Conservation (phyloP, 1,140 invertebrate species). For the Drosophila melanogaster region DNA sequence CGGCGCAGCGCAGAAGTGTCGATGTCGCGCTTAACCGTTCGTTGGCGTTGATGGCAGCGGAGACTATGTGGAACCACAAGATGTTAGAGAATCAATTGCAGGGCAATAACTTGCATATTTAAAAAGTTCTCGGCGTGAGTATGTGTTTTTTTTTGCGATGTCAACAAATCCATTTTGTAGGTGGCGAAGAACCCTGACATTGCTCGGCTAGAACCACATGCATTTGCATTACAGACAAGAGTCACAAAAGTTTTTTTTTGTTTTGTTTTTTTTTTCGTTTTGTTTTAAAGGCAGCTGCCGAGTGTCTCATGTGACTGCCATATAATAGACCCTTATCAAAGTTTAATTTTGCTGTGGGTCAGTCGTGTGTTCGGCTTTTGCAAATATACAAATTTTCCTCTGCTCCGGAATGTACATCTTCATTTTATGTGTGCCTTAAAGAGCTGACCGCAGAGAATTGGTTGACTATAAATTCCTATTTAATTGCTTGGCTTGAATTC, state of each 20-base stretch:
- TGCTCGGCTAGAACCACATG: conserved; percentile 19
- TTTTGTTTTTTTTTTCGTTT: conserved; percentile 1
- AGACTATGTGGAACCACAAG: no score
- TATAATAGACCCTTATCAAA: conserved; percentile 73
- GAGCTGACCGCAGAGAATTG: conserved; percentile 16
- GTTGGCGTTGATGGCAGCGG: no score
- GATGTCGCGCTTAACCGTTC: no score
- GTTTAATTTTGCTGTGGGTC: conserved; percentile 59
- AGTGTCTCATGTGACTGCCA: conserved; percentile 57
- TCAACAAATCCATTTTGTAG: conserved; percentile 68
- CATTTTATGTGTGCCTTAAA: conserved; percentile 22
- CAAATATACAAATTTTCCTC: conserved; percentile 14
- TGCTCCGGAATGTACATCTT: conserved; percentile 3
- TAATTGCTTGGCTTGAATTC: conserved; percentile 32
- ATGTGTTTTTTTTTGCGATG: conserved; percentile 23
- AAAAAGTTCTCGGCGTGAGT: conserved; percentile 47
- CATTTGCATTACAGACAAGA: conserved; percentile 53
- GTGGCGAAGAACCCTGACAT: conserved; percentile 39
- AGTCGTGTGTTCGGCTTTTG: conserved; percentile 33
- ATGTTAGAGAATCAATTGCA: no score
- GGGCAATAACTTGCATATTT: conserved; percentile 55
- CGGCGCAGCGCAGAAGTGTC: no score
- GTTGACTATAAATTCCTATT: conserved; percentile 24
- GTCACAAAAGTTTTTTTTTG: conserved; percentile 46
- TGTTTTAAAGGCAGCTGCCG: conserved; percentile 13